Conservation (phyloP, 2,113 vertebrate genomes). For the Trochalopteron elliotii region DNA sequence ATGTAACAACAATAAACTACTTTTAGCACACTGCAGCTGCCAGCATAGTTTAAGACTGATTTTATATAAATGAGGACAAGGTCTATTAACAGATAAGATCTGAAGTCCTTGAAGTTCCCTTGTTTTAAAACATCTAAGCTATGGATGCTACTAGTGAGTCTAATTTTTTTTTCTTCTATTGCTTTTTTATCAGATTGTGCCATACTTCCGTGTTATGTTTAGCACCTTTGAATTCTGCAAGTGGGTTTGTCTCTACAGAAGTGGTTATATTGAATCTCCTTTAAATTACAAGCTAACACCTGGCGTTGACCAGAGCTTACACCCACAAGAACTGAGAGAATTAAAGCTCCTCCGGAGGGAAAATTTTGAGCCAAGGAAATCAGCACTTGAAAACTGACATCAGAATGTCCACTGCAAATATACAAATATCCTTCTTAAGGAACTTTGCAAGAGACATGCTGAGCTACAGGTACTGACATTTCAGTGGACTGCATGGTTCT, state of each 20-base stretch:
- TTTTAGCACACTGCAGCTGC: background rate
- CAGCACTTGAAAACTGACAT: constrained; percentile 69
- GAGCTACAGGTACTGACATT: background rate
- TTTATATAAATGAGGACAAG: background rate
- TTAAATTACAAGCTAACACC: constrained; percentile 88
- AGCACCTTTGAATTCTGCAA: constrained; percentile 94
- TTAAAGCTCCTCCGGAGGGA: constrained; percentile 82
- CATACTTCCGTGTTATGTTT: constrained; percentile 93
- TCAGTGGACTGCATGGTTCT: background rate
- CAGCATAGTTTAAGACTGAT: background rate
- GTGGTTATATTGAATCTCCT: constrained; percentile 93
- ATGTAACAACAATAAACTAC: background rate
- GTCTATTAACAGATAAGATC: background rate
- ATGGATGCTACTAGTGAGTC: background rate
- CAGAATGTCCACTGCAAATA: background rate
- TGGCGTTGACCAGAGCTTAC: constrained; percentile 93
- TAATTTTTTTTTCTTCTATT: background rate
- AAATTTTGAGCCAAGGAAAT: constrained; percentile 78
- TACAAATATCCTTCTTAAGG: background rate
- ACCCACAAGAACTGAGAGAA: constrained; percentile 87
- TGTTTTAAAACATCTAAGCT: background rate
- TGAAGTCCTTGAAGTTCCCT: background rate
- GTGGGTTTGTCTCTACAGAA: constrained; percentile 90
- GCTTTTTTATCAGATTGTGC: constrained; percentile 83
- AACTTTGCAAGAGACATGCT: background rate